These are phyloP conservation scores for Camponotus fellah DNA, from an alignment of 2,888 invertebrate genomes.

Conservation along the genomic window DNA sequence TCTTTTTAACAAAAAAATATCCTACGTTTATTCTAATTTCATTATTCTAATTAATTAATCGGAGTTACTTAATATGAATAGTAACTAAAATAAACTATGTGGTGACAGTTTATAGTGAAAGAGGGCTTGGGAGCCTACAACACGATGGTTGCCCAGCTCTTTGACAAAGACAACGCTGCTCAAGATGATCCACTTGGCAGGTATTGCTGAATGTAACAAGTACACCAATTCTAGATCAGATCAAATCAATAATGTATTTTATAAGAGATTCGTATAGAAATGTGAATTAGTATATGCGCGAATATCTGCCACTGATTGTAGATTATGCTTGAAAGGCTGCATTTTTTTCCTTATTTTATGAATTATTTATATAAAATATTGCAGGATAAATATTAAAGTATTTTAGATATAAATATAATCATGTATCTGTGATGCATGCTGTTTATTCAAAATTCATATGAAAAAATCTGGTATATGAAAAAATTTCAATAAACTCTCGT, in stretches of 20 bases:
- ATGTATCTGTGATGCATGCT: slow-evolving; percentile 63
- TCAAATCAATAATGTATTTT: slow-evolving; percentile 57
- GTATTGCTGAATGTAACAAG: slow-evolving; percentile 87
- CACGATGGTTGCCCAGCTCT: slow-evolving; percentile 89
- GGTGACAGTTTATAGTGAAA: slow-evolving; percentile 89
- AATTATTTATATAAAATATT: slow-evolving; percentile 50
- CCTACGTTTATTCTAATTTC: background rate
- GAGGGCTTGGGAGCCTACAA: slow-evolving; percentile 83
- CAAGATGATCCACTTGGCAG: slow-evolving; percentile 98
- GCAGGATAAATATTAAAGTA: slow-evolving; percentile 24
- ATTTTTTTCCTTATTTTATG: slow-evolving; percentile 32
- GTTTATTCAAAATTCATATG: slow-evolving; percentile 1
- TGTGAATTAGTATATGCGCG: slow-evolving; percentile 55
- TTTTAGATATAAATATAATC: slow-evolving; percentile 38
- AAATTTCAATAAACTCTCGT: slow-evolving; percentile 21
- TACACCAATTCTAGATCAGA: slow-evolving; percentile 61
- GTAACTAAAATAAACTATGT: slow-evolving; percentile 81
- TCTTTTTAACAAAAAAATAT: slow-evolving; percentile 14
- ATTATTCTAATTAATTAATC: slow-evolving; percentile 47
- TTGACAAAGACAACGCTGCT: slow-evolving; percentile 97
- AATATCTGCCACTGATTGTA: slow-evolving; percentile 44
- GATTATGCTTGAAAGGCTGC: slow-evolving; percentile 56
- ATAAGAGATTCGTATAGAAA: slow-evolving; percentile 47
- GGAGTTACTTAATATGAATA: slow-evolving; percentile 64
- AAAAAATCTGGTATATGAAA: slow-evolving; percentile 5